Conservation (phyloP, 2,113 vertebrate genomes). For the Nycticryphes semicollaris region DNA sequence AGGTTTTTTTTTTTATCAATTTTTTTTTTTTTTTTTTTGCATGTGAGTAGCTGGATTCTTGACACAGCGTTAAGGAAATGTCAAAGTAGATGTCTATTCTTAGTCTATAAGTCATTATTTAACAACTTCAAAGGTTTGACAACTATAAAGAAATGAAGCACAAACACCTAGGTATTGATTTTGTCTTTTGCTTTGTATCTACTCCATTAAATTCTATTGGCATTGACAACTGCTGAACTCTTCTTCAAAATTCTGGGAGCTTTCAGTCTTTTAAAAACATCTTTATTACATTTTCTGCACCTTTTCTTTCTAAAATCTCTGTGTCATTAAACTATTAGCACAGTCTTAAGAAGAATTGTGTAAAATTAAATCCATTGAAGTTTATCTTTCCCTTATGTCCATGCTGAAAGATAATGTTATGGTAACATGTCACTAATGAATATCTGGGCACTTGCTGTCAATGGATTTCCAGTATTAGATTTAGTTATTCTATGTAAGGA, state of each 20-base stretch:
- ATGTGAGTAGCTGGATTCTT: not conserved
- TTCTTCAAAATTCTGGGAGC: conserved; percentile 28
- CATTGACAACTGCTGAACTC: conserved; percentile 35
- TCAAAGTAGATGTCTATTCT: conserved; percentile 10
- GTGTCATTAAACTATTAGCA: not conserved
- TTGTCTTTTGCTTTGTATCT: conserved; percentile 49
- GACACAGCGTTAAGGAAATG: conserved; percentile 33
- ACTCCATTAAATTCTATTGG: conserved; percentile 17
- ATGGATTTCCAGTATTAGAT: not conserved
- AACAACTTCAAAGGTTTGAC: conserved; percentile 32
- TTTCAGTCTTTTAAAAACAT: conserved; percentile 22
- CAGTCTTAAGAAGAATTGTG: not conserved
- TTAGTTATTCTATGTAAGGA: not conserved
- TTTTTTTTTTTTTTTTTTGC: not conserved
- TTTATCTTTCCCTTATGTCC: not conserved
- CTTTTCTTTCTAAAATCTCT: not conserved
- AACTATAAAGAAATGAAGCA: conserved; percentile 20
- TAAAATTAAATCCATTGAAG: not conserved
- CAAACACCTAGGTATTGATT: conserved; percentile 16
- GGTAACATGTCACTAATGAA: not conserved
- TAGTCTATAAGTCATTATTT: conserved; percentile 49
- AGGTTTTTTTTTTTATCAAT: not conserved
- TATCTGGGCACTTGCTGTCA: not conserved
- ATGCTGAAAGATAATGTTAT: not conserved
- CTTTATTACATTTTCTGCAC: conserved; percentile 19